Base-by-base conservation (phyloP, 2,797 vertebrate species). In the Microcaecilia unicolor region DNA sequence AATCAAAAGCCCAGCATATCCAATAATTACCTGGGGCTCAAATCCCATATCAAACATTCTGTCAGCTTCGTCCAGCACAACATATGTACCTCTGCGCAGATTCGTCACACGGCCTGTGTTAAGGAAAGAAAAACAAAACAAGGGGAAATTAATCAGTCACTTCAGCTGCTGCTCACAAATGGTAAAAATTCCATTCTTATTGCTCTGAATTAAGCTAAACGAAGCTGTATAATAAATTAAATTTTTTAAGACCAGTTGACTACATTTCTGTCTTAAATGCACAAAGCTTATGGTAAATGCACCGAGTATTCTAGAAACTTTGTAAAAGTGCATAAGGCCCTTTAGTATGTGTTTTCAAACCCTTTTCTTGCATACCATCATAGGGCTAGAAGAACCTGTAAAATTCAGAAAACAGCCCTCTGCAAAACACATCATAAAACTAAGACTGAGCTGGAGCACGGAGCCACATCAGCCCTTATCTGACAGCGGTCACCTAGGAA, bases 21-120 rank as follows among this genome's bases (percentile, higher is more conserved):
- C n/a, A n/a, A n/a, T n/a, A n/a, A n/a, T n/a, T 59, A 98, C 96
- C 93, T 98, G 96, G 17, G 95, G 96, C 52, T 99, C 96, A 34
- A 99, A 99, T 20, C 96, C 96, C 96, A 99, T 98, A 72, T 99
- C 96, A 51, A 99, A 99, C 95, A 99, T 99, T 65, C 96, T 76
- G 79, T 99, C 96, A 22, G 96, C 96, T 78, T 99, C 95, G 51
- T 99, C 96, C 56, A 99, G 70, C 25, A 99, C 96, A 71, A 99
- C 90, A 0, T 99, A 99, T 0, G 96, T 99, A 22, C 81, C 84
- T 59, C 96, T 81, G 4, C 95, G 88, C 37, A 99, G 86, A 70
- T 99, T 99, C 39, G 96, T 99, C 44, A 99, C 96, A 18, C 95
- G 90, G 60, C 96, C 96, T 99, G 70, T 11, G 26, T 59, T 64